A percentile compares a stretch with the other conserved stretches of the same genome.
Evolutionary conservation across 2,888 invertebrate genomes (phyloP).

Genomic region (Microplitis deprimator): DNA sequence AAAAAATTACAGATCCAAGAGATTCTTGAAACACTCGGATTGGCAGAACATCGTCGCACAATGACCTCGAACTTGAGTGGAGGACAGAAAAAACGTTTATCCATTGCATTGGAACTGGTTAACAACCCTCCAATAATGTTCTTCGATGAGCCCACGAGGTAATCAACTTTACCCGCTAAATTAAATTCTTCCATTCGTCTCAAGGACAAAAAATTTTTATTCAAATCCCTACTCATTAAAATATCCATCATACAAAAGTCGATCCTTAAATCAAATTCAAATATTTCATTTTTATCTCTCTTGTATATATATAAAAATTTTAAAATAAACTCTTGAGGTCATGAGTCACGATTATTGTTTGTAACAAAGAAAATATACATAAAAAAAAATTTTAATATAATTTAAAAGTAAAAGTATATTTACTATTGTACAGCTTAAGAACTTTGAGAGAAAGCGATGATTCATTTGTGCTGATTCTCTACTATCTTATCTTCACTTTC

Average conservation of each 20-base stretch:
- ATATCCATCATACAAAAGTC: neutral
- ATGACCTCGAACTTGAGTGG: slow-evolving; percentile 94
- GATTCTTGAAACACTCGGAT: slow-evolving; percentile 89
- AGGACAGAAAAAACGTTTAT: slow-evolving; percentile 94
- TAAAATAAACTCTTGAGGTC: neutral
- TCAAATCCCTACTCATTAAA: too few species aligned
- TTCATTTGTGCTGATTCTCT: slow-evolving; percentile 23
- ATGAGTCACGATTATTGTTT: neutral
- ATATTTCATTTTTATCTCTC: too few species aligned
- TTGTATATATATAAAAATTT: neutral
- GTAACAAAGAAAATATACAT: neutral
- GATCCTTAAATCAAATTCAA: neutral
- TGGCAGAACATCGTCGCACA: slow-evolving; percentile 89
- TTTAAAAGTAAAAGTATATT: slow-evolving; percentile 19
- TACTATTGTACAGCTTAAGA: neutral
- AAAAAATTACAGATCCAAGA: slow-evolving; percentile 85
- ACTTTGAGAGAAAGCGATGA: slow-evolving; percentile 43
- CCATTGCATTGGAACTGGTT: slow-evolving; percentile 94
- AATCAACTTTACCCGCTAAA: slow-evolving; percentile 40
- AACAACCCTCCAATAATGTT: slow-evolving; percentile 99
- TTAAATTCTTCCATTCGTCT: neutral
- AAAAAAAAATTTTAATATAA: neutral
- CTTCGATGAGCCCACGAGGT: slow-evolving; percentile 95
- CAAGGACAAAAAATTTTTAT: slow-evolving; percentile 1
- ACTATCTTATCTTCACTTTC: neutral